Percentiles rank a stretch among this genome's conserved stretches.
phyloP scores from a whole-genome alignment of 1,140 invertebrate species.

The Nixonia krombeini region DNA sequence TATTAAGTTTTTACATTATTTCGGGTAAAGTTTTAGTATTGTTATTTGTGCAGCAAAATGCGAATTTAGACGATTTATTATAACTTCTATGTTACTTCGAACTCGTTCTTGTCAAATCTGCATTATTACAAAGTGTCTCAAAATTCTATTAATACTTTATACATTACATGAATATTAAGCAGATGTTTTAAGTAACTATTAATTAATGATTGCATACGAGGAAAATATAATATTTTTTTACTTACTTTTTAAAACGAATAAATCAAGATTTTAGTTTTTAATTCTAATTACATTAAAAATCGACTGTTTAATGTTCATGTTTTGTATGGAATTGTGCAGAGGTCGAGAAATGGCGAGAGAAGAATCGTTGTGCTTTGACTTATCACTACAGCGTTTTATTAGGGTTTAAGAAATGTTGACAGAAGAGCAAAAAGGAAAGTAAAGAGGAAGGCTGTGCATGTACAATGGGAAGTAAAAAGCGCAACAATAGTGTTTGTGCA shows the following conservation, averaged over 20 bases:
- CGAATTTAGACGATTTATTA: too few species aligned
- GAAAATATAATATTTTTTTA: too few species aligned
- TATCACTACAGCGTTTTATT: constrained; percentile 29
- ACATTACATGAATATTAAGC: too few species aligned
- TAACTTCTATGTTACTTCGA: too few species aligned
- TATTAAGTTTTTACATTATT: constrained; percentile 27
- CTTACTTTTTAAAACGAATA: too few species aligned
- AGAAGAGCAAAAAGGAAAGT: constrained; percentile 23
- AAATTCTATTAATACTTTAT: too few species aligned
- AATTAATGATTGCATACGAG: too few species aligned
- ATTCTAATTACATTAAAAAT: too few species aligned
- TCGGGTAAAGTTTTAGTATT: constrained; percentile 21
- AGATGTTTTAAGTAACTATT: too few species aligned
- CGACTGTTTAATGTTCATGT: neutral
- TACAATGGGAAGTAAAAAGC: constrained; percentile 68
- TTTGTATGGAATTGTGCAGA: neutral
- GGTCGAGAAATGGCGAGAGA: neutral
- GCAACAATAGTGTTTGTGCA: constrained; percentile 69
- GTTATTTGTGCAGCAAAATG: constrained; percentile 34
- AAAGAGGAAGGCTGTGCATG: constrained; percentile 64
- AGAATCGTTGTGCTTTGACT: constrained; percentile 40
- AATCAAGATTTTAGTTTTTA: too few species aligned
- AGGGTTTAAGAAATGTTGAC: constrained; percentile 34
- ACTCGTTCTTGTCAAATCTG: too few species aligned
- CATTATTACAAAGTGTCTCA: too few species aligned